Conservation (phyloP, 2,888 invertebrate species). For the Byasa hedistus region DNA sequence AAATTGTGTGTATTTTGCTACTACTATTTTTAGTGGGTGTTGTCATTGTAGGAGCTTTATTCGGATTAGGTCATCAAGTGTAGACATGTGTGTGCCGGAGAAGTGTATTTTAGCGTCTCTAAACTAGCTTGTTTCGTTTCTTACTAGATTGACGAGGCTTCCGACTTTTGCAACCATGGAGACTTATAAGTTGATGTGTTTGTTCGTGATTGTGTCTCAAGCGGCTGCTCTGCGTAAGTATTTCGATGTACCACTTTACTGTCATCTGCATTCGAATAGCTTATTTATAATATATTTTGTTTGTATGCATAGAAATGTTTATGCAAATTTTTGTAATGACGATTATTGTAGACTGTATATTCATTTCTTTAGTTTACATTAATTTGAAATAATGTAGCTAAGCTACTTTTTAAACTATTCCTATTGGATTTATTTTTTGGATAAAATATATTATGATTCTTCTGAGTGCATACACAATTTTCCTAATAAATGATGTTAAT, state of each 20-base stretch:
- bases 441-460: too few species aligned
- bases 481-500: too few species aligned
- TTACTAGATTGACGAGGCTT: constrained; percentile 67
- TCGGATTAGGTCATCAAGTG: constrained; percentile 78
- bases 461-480: too few species aligned
- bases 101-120: constrained; percentile 60
- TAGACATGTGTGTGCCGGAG: constrained; percentile 72
- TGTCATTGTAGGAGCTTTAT: constrained; percentile 74
- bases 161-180: constrained; percentile 63
- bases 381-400: too few species aligned
- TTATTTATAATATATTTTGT: background rate
- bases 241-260: constrained; percentile 37
- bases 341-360: too few species aligned
- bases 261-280: constrained; percentile 31
- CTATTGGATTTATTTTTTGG: too few species aligned
- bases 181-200: constrained; percentile 62
- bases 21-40: constrained; percentile 82
- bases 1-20: constrained; percentile 60
- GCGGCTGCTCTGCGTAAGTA: constrained; percentile 70
- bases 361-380: too few species aligned
- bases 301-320: too few species aligned
- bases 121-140: constrained; percentile 68
- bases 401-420: too few species aligned
- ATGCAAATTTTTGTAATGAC: too few species aligned
- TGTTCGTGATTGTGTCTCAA: constrained; percentile 61